Percentiles rank a stretch among this genome's conserved stretches.
These are phyloP conservation scores for Fragum sueziense DNA, from an alignment of 2,888 invertebrate species.

Conservation along the genomic window DNA sequence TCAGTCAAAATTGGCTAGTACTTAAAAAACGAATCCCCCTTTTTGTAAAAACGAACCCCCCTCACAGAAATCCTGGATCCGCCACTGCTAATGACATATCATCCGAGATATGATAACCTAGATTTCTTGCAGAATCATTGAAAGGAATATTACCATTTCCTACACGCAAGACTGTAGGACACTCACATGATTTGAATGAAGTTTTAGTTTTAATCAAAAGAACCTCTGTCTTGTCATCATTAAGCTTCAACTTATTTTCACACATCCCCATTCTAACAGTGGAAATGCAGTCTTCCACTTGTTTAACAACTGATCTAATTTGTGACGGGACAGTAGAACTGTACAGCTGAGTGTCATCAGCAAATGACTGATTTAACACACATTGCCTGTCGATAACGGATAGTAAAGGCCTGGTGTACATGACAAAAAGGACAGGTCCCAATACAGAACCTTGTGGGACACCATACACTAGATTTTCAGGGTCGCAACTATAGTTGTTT, in stretches of 20 bases:
- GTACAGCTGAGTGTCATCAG: not conserved
- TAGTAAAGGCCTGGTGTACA: no score
- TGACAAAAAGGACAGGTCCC: not conserved
- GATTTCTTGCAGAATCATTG: not conserved
- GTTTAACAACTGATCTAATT: not conserved
- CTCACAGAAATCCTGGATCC: no score
- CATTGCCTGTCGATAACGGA: no score
- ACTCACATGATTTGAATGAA: constrained; percentile 9
- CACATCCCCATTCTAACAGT: not conserved
- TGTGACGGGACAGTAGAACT: not conserved
- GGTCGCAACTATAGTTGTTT: not conserved
- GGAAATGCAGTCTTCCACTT: not conserved
- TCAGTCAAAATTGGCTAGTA: no score
- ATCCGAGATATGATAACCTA: not conserved
- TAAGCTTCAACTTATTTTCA: not conserved
- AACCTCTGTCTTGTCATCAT: not conserved
- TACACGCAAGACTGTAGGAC: no score
- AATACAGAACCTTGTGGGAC: not conserved
- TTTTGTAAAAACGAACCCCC: no score
- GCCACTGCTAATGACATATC: not conserved
- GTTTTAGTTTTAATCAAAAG: not conserved
- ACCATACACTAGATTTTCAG: not conserved
- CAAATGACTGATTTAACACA: not conserved
- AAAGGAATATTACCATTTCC: not conserved
- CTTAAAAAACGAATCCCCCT: no score